Conservation (phyloP, 2,113 vertebrate genomes). For the Syngnathus scovelli region DNA sequence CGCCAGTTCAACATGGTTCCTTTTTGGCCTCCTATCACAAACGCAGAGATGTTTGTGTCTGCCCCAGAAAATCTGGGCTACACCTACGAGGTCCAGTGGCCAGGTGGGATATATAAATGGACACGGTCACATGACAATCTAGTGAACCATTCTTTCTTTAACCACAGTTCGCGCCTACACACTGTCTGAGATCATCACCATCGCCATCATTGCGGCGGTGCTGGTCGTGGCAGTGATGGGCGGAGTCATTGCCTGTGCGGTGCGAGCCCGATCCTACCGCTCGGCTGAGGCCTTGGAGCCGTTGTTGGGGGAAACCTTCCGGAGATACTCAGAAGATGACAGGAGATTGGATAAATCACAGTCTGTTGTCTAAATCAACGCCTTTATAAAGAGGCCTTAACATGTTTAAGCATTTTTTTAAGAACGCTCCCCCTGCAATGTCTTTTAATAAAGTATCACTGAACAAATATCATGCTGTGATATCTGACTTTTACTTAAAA, state of each 20-base stretch:
- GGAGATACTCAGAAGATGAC: conserved; percentile 81
- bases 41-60: conserved; percentile 88
- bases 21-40: conserved; percentile 93
- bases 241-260: conserved; percentile 66
- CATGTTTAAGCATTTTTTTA: conserved; percentile 18
- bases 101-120: conserved; percentile 71
- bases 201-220: conserved; percentile 79
- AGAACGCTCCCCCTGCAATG: conserved; percentile 5
- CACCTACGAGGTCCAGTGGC: conserved; percentile 89
- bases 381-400: conserved; percentile 20
- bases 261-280: conserved; percentile 67
- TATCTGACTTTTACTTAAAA: too few species aligned
- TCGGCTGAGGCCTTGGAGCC: conserved; percentile 77
- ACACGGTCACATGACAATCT: not conserved
- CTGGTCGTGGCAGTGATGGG: conserved; percentile 78
- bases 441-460: conserved; percentile 59
- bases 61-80: conserved; percentile 88
- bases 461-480: conserved; percentile 15
- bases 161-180: conserved; percentile 72
- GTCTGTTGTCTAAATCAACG: conserved; percentile 69
- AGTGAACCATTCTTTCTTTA: not conserved
- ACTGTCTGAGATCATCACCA: conserved; percentile 83
- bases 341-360: conserved; percentile 73
- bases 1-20: conserved; percentile 92
- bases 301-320: conserved; percentile 81